Conservation (phyloP, 2,888 invertebrate genomes). For the Seira musarum region DNA sequence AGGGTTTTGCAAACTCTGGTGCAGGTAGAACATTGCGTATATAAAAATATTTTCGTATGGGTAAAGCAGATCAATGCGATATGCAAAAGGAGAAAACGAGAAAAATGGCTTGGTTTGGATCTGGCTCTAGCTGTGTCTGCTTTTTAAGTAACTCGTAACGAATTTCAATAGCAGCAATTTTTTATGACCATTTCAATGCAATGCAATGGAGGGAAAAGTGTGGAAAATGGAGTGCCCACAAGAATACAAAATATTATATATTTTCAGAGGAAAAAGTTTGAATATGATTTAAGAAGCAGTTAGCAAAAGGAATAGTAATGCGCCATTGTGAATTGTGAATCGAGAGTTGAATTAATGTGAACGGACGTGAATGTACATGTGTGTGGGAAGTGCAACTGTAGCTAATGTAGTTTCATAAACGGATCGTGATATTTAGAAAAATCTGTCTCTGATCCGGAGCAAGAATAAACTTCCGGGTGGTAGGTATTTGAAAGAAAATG, state of each 20-base stretch:
- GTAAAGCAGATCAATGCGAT: neutral
- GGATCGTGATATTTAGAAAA: no score
- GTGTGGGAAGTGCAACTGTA: neutral
- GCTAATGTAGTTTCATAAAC: no score
- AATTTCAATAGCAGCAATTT: constrained; percentile 1
- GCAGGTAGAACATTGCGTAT: no score
- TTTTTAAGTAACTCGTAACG: neutral
- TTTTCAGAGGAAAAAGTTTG: neutral
- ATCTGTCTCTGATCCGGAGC: no score
- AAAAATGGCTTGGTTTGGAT: neutral
- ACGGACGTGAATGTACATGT: no score
- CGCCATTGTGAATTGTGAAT: no score
- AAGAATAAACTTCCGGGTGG: no score
- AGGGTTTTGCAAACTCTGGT: no score
- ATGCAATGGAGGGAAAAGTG: neutral
- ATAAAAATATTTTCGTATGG: neutral
- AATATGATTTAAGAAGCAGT: neutral
- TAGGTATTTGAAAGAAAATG: no score
- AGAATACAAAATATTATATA: neutral
- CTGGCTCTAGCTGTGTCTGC: neutral
- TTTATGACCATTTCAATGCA: neutral
- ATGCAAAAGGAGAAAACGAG: neutral
- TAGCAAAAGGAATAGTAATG: neutral
- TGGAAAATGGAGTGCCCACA: constrained; percentile 8
- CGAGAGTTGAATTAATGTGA: neutral